A percentile compares a stretch with the other conserved stretches of the same genome.
Conservation (phyloP, 2,797 vertebrate species). For the Hafferia zeledoni region DNA sequence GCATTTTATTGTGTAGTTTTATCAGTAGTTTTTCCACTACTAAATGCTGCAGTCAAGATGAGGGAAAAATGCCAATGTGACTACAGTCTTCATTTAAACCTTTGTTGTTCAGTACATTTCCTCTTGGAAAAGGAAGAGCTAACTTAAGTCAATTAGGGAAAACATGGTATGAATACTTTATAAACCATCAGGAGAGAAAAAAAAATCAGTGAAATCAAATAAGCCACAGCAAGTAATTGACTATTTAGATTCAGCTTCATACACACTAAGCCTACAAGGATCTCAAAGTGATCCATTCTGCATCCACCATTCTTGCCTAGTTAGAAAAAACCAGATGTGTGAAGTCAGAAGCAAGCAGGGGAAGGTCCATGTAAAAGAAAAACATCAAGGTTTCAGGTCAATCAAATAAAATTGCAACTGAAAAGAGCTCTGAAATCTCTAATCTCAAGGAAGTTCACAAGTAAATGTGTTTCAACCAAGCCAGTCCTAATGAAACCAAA, state of each 20-base stretch:
- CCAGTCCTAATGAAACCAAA: background rate
- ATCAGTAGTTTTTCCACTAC: background rate
- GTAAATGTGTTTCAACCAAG: background rate
- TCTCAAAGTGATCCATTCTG: background rate
- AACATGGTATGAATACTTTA: background rate
- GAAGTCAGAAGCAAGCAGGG: background rate
- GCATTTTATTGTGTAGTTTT: background rate
- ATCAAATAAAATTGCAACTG: background rate
- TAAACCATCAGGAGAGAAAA: background rate
- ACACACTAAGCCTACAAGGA: background rate
- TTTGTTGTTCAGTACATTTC: background rate
- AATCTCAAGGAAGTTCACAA: background rate
- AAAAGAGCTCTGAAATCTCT: background rate
- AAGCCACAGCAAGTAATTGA: slow-evolving; percentile 4
- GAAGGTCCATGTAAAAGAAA: background rate
- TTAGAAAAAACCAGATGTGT: background rate
- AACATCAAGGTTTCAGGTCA: background rate
- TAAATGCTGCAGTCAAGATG: background rate
- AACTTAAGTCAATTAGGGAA: background rate
- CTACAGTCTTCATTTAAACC: background rate
- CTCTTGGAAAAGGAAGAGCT: background rate
- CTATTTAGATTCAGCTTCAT: slow-evolving; percentile 13
- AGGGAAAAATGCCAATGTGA: background rate
- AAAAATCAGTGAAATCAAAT: background rate
- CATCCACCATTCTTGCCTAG: background rate